A percentile compares a stretch with the other conserved stretches of the same genome.
These are phyloP conservation scores for Scaptomyza pallida DNA, from an alignment of 1,140 invertebrate species.

Conservation along the genomic window DNA sequence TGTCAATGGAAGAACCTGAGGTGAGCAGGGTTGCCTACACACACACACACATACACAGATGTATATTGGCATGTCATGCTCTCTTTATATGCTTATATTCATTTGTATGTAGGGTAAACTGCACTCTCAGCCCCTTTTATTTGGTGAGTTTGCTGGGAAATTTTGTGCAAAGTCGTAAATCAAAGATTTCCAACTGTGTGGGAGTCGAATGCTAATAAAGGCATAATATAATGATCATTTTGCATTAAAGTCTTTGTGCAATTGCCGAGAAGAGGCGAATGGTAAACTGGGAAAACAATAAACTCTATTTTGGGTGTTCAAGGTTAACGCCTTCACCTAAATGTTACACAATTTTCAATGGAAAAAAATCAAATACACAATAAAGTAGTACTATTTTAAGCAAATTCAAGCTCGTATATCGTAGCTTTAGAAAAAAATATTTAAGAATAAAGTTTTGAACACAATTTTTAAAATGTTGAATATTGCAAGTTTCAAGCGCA, in stretches of 20 bases:
- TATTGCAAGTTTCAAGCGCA: too few species aligned
- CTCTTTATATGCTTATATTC: not conserved
- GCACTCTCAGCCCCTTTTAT: constrained; percentile 49
- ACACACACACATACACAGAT: too few species aligned
- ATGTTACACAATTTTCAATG: not conserved
- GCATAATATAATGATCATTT: constrained; percentile 17
- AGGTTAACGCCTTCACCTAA: not conserved
- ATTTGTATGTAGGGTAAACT: constrained; percentile 10
- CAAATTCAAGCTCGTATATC: too few species aligned
- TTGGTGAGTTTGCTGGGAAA: constrained; percentile 55
- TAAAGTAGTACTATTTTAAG: too few species aligned
- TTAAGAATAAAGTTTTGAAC: too few species aligned
- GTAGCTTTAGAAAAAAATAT: too few species aligned
- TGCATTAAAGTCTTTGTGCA: not conserved
- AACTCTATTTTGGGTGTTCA: not conserved
- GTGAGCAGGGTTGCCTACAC: constrained; percentile 22
- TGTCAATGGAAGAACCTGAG: constrained; percentile 61
- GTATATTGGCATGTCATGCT: not conserved
- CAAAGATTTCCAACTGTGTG: constrained; percentile 56
- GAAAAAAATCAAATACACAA: too few species aligned
- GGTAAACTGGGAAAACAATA: not conserved
- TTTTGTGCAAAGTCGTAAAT: constrained; percentile 61
- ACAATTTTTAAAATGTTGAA: too few species aligned
- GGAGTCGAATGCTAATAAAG: constrained; percentile 68
- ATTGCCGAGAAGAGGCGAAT: constrained; percentile 10